Evolutionary conservation across 2,888 invertebrate genomes (phyloP), one percentile per base, ranked within the genome.

Genomic region (Sesia apiformis): DNA sequence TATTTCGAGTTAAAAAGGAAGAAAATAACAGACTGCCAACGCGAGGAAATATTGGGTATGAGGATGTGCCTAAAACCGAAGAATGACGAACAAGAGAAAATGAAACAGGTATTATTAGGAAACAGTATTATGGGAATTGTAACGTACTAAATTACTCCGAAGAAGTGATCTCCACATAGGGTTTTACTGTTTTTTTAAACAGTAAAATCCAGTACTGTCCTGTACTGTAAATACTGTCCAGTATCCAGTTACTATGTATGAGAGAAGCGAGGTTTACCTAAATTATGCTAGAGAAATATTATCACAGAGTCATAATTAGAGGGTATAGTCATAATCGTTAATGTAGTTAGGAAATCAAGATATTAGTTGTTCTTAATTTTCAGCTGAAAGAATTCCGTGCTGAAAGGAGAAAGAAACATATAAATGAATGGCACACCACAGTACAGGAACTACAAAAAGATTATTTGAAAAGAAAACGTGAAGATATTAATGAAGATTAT

Each of bases 1-100:
- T 84, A 76, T 62, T 82, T 84, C 58, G 59, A 74, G 59, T 53
- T 72, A 1, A 86, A 85, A 64, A 66, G 86, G 53, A 63, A 68
- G 57, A 74, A 60, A 40, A 55, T 70, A n/a, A 54, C 57, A 54
- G 65, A 76, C 43, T 73, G 69, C 56, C 70, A 67, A 57, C 58
- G 63, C 56, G 76, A 83, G 55, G 70, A 78, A 57, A 49, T 76
- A 3, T 59, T 86, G 38, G 74, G 72, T 3, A 53, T 84, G 8
- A 66, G 56, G 53, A 58, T 62, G 6, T 76, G 74, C 59, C 55
- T 56, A 6, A 64, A 58, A 53, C 57, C 55, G 4, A 61, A 60
- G 38, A 40, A 54, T 3, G 53, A 63, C 2, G 57, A 61, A 4
- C 59, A 60, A 38, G 53, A 59, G 42, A 63, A 62, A 58, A 55